Evolutionary conservation across 2,888 invertebrate genomes (phyloP).

Genomic region (Patella depressa): DNA sequence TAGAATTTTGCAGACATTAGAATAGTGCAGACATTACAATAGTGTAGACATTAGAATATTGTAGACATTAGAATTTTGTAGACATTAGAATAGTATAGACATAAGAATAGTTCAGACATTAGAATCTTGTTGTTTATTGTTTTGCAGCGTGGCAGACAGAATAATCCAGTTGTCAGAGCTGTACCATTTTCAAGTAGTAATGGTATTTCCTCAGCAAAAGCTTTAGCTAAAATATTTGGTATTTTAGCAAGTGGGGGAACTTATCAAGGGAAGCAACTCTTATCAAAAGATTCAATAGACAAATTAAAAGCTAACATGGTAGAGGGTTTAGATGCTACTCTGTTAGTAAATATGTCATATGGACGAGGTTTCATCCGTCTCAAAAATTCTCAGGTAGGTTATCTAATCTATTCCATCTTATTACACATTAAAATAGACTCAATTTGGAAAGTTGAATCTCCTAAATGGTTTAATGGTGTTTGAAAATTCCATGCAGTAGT

Average conservation of each 20-base stretch:
- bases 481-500: too few species aligned
- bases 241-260: slow-evolving; percentile 60
- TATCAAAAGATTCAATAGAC: slow-evolving; percentile 27
- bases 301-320: neutral
- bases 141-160: slow-evolving; percentile 34
- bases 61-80: too few species aligned
- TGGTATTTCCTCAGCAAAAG: slow-evolving; percentile 62
- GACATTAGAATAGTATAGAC: too few species aligned
- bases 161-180: slow-evolving; percentile 56
- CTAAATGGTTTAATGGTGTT: too few species aligned
- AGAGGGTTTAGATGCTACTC: neutral
- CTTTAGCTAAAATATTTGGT: slow-evolving; percentile 63
- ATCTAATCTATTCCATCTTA: too few species aligned
- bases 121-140: slow-evolving; percentile 1
- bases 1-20: too few species aligned
- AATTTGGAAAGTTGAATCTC: too few species aligned
- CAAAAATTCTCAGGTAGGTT: slow-evolving; percentile 20
- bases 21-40: too few species aligned
- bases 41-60: too few species aligned
- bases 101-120: too few species aligned
- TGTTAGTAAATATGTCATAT: neutral
- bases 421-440: too few species aligned
- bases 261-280: slow-evolving; percentile 37
- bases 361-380: slow-evolving; percentile 11
- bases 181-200: slow-evolving; percentile 59